These are phyloP conservation scores for Acronicta alni DNA, from an alignment of 2,888 invertebrate species.

Conservation along the genomic window DNA sequence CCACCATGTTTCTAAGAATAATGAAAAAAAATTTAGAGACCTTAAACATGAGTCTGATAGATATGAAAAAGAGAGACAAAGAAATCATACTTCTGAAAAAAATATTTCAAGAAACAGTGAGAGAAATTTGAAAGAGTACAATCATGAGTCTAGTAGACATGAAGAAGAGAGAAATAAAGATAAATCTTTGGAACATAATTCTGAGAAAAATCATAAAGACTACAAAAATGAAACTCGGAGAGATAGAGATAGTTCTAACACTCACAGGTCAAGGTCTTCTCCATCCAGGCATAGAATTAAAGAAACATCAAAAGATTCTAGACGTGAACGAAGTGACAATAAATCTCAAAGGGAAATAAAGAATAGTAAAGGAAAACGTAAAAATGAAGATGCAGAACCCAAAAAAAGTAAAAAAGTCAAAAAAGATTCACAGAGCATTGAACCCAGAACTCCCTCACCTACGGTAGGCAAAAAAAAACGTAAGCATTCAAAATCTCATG, in stretches of 20 bases:
- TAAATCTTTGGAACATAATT: constrained; percentile 25
- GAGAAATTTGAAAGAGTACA: constrained; percentile 32
- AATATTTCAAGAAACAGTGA: constrained; percentile 38
- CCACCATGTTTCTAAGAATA: constrained; percentile 26
- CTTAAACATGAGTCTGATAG: constrained; percentile 30
- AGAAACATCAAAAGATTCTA: constrained; percentile 41
- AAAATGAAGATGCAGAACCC: constrained; percentile 33
- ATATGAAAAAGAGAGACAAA: constrained; percentile 34
- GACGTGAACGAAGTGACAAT: constrained; percentile 21
- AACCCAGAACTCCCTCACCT: constrained; percentile 59
- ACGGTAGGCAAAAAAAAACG: constrained; percentile 45
- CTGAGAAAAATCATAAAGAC: constrained; percentile 32
- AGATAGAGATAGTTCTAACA: constrained; percentile 33
- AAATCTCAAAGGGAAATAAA: constrained; percentile 27
- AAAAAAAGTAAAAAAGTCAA: constrained; percentile 37
- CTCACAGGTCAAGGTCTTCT: constrained; percentile 36
- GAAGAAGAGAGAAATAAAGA: constrained; percentile 36
- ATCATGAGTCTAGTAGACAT: constrained; percentile 22
- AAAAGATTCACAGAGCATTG: constrained; percentile 32
- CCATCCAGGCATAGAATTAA: constrained; percentile 26
- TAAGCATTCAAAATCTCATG: constrained; percentile 55
- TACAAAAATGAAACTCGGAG: constrained; percentile 20
- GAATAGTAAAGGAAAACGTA: constrained; percentile 43
- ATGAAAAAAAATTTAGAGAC: constrained; percentile 29
- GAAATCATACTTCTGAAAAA: constrained; percentile 24